A percentile compares a stretch with the other conserved stretches of the same genome.
phyloP scores from a whole-genome alignment of 2,888 invertebrate genomes.

The Heliconius erato region DNA sequence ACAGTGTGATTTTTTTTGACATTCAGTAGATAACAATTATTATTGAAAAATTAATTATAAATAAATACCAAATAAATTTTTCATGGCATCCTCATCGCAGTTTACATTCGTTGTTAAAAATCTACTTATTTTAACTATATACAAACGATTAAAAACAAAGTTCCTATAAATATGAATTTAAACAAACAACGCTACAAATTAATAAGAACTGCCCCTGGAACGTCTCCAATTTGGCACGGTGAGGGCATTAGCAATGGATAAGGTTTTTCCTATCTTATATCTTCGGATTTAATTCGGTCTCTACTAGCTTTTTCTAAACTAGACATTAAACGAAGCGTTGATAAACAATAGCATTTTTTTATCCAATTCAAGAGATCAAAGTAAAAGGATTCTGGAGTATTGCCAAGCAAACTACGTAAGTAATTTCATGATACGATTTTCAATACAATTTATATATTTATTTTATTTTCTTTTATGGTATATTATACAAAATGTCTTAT shows the following conservation, averaged over 20 bases:
- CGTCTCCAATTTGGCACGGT: constrained; percentile 50
- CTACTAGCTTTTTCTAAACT: constrained; percentile 36
- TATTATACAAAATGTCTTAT: background rate
- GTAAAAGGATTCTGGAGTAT: constrained; percentile 7
- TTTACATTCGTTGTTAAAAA: too few species aligned
- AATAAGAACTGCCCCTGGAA: constrained; percentile 50
- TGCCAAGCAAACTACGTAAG: constrained; percentile 13
- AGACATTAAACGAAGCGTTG: constrained; percentile 27
- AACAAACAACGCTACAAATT: constrained; percentile 49
- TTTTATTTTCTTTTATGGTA: background rate
- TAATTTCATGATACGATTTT: background rate
- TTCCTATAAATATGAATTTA: constrained; percentile 41
- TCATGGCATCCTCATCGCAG: too few species aligned
- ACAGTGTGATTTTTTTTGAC: background rate
- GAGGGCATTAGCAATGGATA: constrained; percentile 48
- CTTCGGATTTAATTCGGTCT: constrained; percentile 38
- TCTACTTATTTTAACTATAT: too few species aligned
- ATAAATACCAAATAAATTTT: too few species aligned
- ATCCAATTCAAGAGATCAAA: constrained; percentile 30
- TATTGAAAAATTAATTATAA: background rate
- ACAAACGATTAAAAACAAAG: background rate
- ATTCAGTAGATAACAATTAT: background rate
- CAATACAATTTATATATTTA: background rate
- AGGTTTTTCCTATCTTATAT: constrained; percentile 48
- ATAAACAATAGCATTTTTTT: constrained; percentile 32